Evolutionary conservation across 2,888 invertebrate genomes (phyloP).

Genomic region (Alcis repandata): DNA sequence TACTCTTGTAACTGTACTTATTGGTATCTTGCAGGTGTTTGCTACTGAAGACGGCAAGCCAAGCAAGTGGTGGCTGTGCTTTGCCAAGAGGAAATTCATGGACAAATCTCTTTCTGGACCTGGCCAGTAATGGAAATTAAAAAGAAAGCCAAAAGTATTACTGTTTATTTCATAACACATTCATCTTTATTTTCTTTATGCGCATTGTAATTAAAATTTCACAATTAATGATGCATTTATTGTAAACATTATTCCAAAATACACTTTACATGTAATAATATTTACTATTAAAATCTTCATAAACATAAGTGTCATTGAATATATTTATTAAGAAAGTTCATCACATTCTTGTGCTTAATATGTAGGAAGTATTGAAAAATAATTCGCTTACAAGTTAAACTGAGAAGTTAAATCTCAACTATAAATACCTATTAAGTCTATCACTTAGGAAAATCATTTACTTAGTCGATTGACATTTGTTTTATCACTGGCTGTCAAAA

Average conservation of each 20-base stretch:
- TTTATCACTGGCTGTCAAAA: too few relatives aligned
- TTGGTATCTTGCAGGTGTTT: constrained; percentile 86
- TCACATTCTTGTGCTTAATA: too few relatives aligned
- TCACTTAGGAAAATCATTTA: too few relatives aligned
- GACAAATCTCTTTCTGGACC: constrained; percentile 98
- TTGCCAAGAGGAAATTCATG: constrained; percentile 99
- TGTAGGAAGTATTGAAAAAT: too few relatives aligned
- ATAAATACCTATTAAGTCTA: too few relatives aligned
- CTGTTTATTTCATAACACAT: constrained; percentile 17
- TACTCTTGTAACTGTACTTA: too few relatives aligned
- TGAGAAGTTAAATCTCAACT: too few relatives aligned
- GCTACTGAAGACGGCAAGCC: constrained; percentile 96
- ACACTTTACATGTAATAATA: constrained; percentile 2
- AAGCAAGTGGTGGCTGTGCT: constrained; percentile 99
- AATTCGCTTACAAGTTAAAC: too few relatives aligned
- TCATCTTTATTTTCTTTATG: constrained; percentile 8
- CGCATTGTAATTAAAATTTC: not conserved
- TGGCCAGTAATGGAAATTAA: constrained; percentile 88
- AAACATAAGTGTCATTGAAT: not conserved
- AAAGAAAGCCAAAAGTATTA: constrained; percentile 27
- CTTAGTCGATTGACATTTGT: too few relatives aligned
- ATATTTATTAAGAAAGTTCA: too few relatives aligned
- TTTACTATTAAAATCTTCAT: constrained; percentile 18
- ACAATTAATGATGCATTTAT: not conserved
- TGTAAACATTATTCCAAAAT: constrained; percentile 15